A percentile compares a stretch with the other conserved stretches of the same genome.
These are phyloP conservation scores for Hypotaenidia okinawae DNA, from an alignment of 2,797 vertebrate species.

Conservation along the genomic window DNA sequence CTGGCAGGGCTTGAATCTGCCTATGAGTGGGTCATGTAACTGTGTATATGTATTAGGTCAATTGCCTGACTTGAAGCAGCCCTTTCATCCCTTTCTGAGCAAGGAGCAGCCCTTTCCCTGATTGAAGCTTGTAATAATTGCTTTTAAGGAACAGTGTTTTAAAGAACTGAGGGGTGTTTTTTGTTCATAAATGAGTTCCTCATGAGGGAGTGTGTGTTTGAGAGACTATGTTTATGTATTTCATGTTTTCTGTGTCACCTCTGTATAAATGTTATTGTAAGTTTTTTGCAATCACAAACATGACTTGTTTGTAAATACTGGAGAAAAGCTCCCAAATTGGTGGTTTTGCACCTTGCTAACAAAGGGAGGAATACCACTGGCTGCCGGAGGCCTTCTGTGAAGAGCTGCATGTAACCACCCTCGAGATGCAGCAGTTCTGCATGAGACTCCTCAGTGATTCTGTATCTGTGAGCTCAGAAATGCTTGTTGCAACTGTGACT, in stretches of 20 bases:
- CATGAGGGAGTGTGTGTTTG: neutral
- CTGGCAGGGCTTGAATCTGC: neutral
- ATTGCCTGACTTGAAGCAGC: neutral
- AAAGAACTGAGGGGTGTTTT: neutral
- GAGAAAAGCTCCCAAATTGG: neutral
- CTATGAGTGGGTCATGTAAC: neutral
- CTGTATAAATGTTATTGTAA: neutral
- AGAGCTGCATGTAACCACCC: neutral
- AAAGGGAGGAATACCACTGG: neutral
- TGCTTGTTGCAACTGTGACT: neutral
- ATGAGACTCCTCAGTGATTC: neutral
- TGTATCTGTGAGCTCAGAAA: neutral
- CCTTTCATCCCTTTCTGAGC: neutral
- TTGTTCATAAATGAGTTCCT: neutral
- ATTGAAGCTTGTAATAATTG: neutral
- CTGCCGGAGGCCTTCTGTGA: neutral
- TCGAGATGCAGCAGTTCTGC: neutral
- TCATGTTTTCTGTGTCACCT: neutral
- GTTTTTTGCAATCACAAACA: neutral
- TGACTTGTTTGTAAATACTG: neutral
- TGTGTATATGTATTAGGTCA: rapidly evolving
- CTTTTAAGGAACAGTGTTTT: neutral
- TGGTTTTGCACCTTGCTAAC: neutral
- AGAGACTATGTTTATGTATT: neutral
- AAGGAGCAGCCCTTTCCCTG: neutral